A percentile compares a stretch with the other conserved stretches of the same genome.
Conservation (phyloP, 2,113 vertebrate species). For the Phylloscopus whistleri region DNA sequence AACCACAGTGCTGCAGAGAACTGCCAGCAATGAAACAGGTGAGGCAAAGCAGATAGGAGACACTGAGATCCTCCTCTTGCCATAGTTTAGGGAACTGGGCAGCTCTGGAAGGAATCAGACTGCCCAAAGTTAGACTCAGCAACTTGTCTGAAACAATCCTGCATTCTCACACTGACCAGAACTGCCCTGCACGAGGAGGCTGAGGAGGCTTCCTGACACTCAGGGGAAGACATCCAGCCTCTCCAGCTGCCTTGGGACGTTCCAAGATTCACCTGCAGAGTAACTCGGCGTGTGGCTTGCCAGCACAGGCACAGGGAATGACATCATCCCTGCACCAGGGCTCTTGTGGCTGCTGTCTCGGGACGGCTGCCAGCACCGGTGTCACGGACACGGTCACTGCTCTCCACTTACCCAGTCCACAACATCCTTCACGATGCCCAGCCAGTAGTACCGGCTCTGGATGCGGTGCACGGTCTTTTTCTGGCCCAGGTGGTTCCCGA, state of each 20-base stretch:
- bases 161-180: background rate
- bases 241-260: background rate
- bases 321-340: background rate
- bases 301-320: background rate
- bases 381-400: background rate
- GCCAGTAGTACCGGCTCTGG: conserved; percentile 91
- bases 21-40: background rate
- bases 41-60: background rate
- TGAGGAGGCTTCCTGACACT: background rate
- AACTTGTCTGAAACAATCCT: background rate
- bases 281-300: background rate
- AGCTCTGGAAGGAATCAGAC: background rate
- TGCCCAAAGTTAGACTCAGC: background rate
- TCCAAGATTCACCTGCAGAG: conserved; percentile 1
- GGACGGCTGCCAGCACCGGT: background rate
- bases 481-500: conserved; percentile 87
- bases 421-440: conserved; percentile 90
- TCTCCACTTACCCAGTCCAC: conserved; percentile 84
- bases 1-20: background rate
- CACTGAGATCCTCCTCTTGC: background rate
- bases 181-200: background rate
- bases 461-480: conserved; percentile 90
- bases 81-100: background rate
- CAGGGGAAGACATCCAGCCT: background rate
- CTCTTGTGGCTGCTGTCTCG: background rate